Base-by-base conservation (phyloP, 2,797 vertebrate genomes). In the Darevskia mixta region DNA sequence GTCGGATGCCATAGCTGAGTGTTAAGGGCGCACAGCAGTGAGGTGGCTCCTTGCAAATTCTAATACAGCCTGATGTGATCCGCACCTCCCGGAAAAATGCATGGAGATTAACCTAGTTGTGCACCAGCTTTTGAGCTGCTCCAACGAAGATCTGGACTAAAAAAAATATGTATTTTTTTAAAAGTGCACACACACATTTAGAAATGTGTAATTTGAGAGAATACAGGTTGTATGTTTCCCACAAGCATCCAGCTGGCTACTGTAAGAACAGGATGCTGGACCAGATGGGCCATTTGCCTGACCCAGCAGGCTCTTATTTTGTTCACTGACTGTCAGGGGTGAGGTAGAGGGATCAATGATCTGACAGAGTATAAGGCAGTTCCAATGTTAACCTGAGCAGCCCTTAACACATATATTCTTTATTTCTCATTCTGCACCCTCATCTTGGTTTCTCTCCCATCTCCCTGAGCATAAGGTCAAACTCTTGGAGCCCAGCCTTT, bases 401-500 rank as follows among this genome's bases (percentile, higher is more conserved):
- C 15, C 17, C 8, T 41, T 13, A 29, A 13, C 20, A 2, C 18
- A 10, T 6, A n/a, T 29, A 43, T 8, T 43, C 32, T 64, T 25
- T 4, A 25, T 29, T n/a, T 43, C 77, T 5, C 29, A 3, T 35
- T 76, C 87, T 76, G 88, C n/a, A 61, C 77, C 69, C 18, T 20
- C 4, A 4, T 72, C 79, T 0, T 49, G 1, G 38, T 87, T 45
- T 67, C 32, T 73, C 86, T 80, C 67, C 67, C 38, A 55, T 91
- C 84, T 82, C 94, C 95, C 94, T 87, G 43, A 90, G 91, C 88
- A 92, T 94, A 92, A 95, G 94, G 89, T 91, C 91, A 61, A 86
- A 83, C 93, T 96, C 93, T 95, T 93, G 94, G 87, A 94, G 87
- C 94, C 90, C 61, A 93, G 91, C 88, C 92, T 94, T 97, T 96